phyloP scores from a whole-genome alignment of 2,797 vertebrate species.

The Peromyscus eremicus region DNA sequence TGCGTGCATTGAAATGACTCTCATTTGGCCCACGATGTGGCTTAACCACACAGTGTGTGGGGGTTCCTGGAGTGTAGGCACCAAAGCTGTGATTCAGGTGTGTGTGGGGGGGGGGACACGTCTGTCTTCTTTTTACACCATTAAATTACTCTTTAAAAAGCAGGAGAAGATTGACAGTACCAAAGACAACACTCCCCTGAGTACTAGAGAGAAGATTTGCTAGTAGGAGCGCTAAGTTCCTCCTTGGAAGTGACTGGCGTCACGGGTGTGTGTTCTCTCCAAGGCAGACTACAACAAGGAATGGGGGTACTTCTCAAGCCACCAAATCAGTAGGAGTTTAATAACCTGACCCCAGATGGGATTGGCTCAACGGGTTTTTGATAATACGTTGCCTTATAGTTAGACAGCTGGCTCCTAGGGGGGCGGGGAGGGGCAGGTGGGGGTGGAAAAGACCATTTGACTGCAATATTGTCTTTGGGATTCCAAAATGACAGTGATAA shows the following conservation, averaged over 20 bases:
- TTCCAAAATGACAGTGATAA: slow-evolving; percentile 46
- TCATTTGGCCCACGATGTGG: not conserved
- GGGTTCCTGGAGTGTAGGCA: slow-evolving; percentile 56
- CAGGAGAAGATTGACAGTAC: slow-evolving; percentile 51
- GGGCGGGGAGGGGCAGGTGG: not conserved
- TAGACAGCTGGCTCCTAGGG: not conserved
- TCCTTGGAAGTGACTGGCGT: not conserved
- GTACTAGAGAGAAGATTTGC: slow-evolving; percentile 16
- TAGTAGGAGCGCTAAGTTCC: not conserved
- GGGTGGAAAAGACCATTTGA: slow-evolving; percentile 31
- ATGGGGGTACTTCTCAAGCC: not conserved
- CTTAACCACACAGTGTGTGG: slow-evolving; percentile 62
- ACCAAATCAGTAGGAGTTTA: slow-evolving; percentile 49
- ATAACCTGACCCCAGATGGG: not conserved
- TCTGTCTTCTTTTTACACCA: slow-evolving; percentile 76
- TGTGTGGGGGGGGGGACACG: slow-evolving; percentile 65
- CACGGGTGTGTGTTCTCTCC: not conserved
- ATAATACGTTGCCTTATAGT: not conserved
- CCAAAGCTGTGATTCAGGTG: slow-evolving; percentile 74
- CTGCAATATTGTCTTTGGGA: not conserved
- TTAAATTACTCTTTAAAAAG: slow-evolving; percentile 65
- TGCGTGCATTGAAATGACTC: slow-evolving; percentile 25
- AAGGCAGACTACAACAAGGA: not conserved
- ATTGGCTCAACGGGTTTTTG: not conserved
- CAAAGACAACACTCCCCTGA: slow-evolving; percentile 39